Evolutionary conservation across 1,140 invertebrate species (phyloP).

Genomic region (Drosophila pandora): DNA sequence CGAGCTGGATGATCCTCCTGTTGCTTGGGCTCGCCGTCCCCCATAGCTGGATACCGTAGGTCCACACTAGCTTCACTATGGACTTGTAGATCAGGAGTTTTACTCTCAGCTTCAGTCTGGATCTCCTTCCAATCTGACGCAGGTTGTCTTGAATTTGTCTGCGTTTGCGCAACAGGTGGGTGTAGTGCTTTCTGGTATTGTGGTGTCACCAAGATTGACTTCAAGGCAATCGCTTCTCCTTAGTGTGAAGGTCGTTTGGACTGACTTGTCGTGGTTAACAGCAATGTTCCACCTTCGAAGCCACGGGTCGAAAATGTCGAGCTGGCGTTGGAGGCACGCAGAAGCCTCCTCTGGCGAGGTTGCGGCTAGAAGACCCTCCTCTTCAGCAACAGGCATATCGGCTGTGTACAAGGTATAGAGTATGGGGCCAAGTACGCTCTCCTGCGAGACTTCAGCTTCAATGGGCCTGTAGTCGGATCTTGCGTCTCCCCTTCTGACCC

Average conservation of each 20-base stretch:
- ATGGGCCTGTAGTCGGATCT: neutral
- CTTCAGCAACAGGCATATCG: constrained; percentile 1
- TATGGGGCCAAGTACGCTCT: neutral
- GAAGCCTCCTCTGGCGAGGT: neutral
- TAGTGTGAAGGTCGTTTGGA: too few relatives aligned
- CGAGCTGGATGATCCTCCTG: too few relatives aligned
- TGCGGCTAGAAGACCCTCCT: neutral
- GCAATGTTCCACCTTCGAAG: neutral
- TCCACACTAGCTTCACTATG: too few relatives aligned
- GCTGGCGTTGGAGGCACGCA: neutral
- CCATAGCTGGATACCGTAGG: too few relatives aligned
- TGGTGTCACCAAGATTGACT: neutral
- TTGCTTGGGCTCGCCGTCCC: too few relatives aligned
- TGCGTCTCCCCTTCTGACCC: neutral
- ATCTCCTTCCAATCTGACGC: too few relatives aligned
- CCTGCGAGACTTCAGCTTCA: neutral
- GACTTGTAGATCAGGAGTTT: too few relatives aligned
- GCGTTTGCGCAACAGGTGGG: too few relatives aligned
- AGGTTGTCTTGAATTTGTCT: too few relatives aligned
- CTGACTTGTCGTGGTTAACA: too few relatives aligned
- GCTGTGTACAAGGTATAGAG: neutral
- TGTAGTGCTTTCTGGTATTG: neutral
- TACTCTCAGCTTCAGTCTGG: too few relatives aligned
- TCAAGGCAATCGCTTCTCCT: neutral
- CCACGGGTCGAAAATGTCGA: neutral